phyloP scores from a whole-genome alignment of 2,888 invertebrate species.

The Agriopis marginaria region DNA sequence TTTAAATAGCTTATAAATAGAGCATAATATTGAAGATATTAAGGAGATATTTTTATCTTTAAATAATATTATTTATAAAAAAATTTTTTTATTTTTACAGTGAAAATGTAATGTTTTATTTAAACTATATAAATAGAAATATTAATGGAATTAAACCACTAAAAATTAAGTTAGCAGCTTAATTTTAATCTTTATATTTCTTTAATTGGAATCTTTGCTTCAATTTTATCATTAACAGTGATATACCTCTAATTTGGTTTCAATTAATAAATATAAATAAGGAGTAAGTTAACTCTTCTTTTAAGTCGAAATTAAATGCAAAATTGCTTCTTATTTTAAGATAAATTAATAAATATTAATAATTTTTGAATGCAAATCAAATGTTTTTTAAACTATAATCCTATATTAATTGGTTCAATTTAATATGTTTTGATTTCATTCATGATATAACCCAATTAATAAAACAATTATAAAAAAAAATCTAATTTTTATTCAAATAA shows the following conservation, averaged over 20 bases:
- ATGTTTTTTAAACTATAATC: slow-evolving; percentile 77
- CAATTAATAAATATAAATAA: slow-evolving; percentile 85
- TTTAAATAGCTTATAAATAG: slow-evolving; percentile 73
- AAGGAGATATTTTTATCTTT: slow-evolving; percentile 65
- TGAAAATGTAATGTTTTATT: slow-evolving; percentile 89
- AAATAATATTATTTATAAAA: slow-evolving; percentile 58
- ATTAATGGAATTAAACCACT: slow-evolving; percentile 81
- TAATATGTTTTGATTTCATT: slow-evolving; percentile 78
- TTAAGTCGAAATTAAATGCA: slow-evolving; percentile 82
- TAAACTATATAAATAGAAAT: slow-evolving; percentile 88
- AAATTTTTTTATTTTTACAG: slow-evolving; percentile 84
- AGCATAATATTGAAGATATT: slow-evolving; percentile 78
- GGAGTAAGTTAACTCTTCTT: slow-evolving; percentile 78
- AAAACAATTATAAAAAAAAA: slow-evolving; percentile 83
- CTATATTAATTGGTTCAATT: slow-evolving; percentile 71
- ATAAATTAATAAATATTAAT: slow-evolving; percentile 66
- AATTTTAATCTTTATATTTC: slow-evolving; percentile 82
- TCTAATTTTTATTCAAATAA: slow-evolving; percentile 64
- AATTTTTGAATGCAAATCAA: slow-evolving; percentile 77
- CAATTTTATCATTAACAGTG: slow-evolving; percentile 89
- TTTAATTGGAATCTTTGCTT: slow-evolving; percentile 83
- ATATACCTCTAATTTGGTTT: slow-evolving; percentile 88
- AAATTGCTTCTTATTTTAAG: slow-evolving; percentile 86
- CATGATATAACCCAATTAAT: slow-evolving; percentile 75
- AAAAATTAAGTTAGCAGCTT: slow-evolving; percentile 89